Evolutionary conservation across 2,113 vertebrate species (phyloP).

Genomic region (Brachyistius frenatus): DNA sequence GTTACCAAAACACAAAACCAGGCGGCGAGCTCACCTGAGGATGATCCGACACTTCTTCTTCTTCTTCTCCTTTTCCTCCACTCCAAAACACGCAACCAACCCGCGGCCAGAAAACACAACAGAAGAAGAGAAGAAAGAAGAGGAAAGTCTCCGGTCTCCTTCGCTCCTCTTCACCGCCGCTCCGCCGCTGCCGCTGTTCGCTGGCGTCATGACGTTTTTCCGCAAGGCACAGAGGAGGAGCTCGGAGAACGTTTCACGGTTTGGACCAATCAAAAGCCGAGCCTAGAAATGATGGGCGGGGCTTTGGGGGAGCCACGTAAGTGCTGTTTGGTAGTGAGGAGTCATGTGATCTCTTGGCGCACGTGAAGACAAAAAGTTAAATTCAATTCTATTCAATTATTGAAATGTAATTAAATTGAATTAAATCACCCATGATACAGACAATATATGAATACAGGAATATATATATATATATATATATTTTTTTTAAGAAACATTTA

Average conservation of each 20-base stretch:
- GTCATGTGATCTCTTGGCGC: constrained; percentile 12
- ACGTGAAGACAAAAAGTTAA: too few relatives aligned
- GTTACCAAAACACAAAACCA: background rate
- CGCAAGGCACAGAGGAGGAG: background rate
- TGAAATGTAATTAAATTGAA: too few relatives aligned
- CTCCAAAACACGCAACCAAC: background rate
- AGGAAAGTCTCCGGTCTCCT: background rate
- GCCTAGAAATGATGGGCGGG: background rate
- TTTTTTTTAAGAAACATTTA: too few relatives aligned
- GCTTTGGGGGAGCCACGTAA: constrained; percentile 37
- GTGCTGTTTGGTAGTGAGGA: background rate
- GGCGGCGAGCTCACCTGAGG: constrained; percentile 30
- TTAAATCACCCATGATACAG: too few relatives aligned
- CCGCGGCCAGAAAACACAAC: background rate
- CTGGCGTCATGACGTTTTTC: constrained; percentile 32
- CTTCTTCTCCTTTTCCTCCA: background rate
- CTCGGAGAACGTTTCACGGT: background rate
- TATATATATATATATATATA: too few relatives aligned
- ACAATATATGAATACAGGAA: too few relatives aligned
- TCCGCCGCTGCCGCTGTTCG: constrained; percentile 11
- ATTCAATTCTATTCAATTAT: too few relatives aligned
- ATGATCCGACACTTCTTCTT: background rate
- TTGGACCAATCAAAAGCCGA: constrained; percentile 39
- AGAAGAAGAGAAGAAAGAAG: background rate
- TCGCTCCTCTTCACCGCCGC: constrained; percentile 1